Base-by-base conservation (phyloP, 92 coral and sea anemone genomes). In the Porites cylindrica region DNA sequence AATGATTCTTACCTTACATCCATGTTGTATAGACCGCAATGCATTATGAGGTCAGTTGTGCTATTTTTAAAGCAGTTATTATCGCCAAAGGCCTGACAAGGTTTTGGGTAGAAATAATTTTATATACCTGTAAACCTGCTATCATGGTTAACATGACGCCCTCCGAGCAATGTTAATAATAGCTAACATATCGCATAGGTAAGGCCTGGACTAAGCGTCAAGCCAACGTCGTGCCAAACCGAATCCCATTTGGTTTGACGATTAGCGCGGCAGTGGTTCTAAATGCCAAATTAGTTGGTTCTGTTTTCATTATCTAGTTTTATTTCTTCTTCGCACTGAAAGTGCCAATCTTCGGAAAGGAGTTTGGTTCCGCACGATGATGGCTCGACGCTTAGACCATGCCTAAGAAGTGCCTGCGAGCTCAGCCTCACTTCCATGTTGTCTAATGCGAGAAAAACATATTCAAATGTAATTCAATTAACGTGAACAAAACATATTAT, bases 401-500 rank as follows among this genome's bases (percentile, higher is more conserved):
- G 79, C 78, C 78, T 82, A 56, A 72, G 29, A 71, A 83, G 80
- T 83, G 87, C 71, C 14, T 7, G 77, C 68, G 83, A 85, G 89
- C 89, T 85, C 76, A 76, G 83, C 77, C 89, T 85, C 83, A 85
- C 89, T 85, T 85, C 89, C 89, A 76, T 85, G 82, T 77, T 83
- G 70, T 85, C 89, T 84, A 38, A 84, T 16, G 82, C 20, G 76
- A 53, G 77, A 77, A 85, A 85, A 85, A 85, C 83, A 23, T 52
- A 85, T 76, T 85, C 77, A 85, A 85, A 76, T 77, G 76, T 85
- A 85, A 76, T 85, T 85, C 83, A 76, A 77, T 85, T 85, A 8
- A 85, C 77, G 83, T 85, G 75, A 66, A 85, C 82, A 85, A 85
- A 50, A 76, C 69, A 77, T 53, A 54, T 72, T 70, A 54, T 76